Evolutionary conservation across 2,797 vertebrate species (phyloP), one percentile per base, ranked within the genome.

Genomic region (Phataginus tricuspis): DNA sequence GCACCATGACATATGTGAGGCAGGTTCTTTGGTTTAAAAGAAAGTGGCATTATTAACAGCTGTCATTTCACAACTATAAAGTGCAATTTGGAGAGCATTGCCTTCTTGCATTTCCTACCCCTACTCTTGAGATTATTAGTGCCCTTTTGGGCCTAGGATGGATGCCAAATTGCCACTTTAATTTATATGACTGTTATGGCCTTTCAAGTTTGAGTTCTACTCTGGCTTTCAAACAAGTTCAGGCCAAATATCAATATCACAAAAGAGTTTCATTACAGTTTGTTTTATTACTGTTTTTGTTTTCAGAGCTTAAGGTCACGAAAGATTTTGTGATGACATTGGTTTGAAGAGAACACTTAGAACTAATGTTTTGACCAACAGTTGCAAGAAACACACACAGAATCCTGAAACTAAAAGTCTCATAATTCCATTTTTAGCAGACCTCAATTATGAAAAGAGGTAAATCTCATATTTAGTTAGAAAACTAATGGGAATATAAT

Each of bases 181-280:
- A 94, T 95, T 88, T 96, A 61, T 63, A 57, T 78, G 88, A 91
- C 49, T 90, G 91, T 87, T 82, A 68, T 96, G 31, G 37, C 66
- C 55, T 79, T 93, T 94, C 71, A 86, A 86, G 85, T 96, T 94
- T 92, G 63, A 75, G 89, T 77, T 92, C 42, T 18, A 95, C 69
- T 86, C 86, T 92, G 96, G 90, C 74, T 94, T 92, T 85, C 78
- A 91, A 91, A 51, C 57, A 90, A 86, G 59, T 86, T 85, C 19
- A 92, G 39, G 25, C 74, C 94, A 92, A 96, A 92, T 94, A 93
- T 86, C 79, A 90, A 94, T 74, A 96, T 96, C 31, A 86, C 45
- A 23, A 55, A 92, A 79, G 51, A 80, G 72, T 90, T 84, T 71
- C 31, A 83, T 96, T 95, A 68, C 45, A 84, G 31, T 93, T 91